A percentile compares a stretch with the other conserved stretches of the same genome.
phyloP scores from a whole-genome alignment of 2,888 invertebrate genomes.

The Cerastoderma edule region DNA sequence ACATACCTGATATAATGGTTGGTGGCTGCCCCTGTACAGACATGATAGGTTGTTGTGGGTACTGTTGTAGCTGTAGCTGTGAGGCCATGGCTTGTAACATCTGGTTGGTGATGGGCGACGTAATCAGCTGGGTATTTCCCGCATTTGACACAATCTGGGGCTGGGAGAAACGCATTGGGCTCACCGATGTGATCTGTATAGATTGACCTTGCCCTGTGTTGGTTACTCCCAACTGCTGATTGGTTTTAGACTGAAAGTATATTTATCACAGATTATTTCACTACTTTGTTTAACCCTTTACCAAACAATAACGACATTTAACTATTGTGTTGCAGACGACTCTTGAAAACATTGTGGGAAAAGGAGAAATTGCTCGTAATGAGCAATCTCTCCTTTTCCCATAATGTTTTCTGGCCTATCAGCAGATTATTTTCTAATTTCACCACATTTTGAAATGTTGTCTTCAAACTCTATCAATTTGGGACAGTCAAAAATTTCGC shows the following conservation, averaged over 20 bases:
- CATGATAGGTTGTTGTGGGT: constrained; percentile 76
- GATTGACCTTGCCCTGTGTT: constrained; percentile 66
- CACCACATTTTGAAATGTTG: no score
- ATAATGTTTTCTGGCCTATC: no score
- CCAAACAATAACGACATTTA: no score
- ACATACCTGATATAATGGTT: constrained; percentile 66
- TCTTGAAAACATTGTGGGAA: no score
- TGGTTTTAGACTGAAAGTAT: constrained; percentile 67
- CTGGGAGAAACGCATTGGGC: constrained; percentile 72
- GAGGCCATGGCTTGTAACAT: constrained; percentile 79
- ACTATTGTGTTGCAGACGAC: no score
- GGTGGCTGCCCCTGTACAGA: constrained; percentile 73
- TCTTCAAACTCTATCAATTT: no score
- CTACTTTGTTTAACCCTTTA: no score
- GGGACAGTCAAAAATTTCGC: no score
- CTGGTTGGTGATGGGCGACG: constrained; percentile 78
- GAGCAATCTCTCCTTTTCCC: no score
- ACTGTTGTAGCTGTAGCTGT: constrained; percentile 71
- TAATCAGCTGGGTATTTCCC: constrained; percentile 74
- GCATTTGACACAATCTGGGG: constrained; percentile 74
- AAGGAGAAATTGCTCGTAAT: no score
- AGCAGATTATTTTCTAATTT: no score
- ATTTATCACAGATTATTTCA: no score
- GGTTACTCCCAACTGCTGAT: constrained; percentile 67
- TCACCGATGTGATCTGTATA: constrained; percentile 72